These are phyloP conservation scores for Chaenodraco wilsoni DNA, from an alignment of 2,797 vertebrate genomes.

Conservation along the genomic window DNA sequence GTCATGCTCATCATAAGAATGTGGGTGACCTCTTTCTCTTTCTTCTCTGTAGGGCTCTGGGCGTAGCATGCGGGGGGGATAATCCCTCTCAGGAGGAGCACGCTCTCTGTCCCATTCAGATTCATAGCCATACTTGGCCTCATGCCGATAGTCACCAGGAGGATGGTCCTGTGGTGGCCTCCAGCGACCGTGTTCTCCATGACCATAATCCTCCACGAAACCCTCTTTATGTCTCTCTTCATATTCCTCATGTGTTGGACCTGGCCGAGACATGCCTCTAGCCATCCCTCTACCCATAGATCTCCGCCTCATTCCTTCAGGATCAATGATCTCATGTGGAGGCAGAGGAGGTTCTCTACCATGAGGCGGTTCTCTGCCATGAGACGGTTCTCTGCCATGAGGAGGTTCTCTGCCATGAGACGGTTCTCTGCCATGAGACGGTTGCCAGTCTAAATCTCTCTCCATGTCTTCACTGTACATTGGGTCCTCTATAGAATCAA, in stretches of 20 bases:
- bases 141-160: slow-evolving; percentile 82
- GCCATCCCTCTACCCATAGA: slow-evolving; percentile 75
- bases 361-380: slow-evolving; percentile 70
- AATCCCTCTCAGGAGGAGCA: slow-evolving; percentile 73
- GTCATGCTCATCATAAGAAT: slow-evolving; percentile 86
- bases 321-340: slow-evolving; percentile 82
- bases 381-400: slow-evolving; percentile 77
- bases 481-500: slow-evolving; percentile 62
- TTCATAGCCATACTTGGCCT: slow-evolving; percentile 68
- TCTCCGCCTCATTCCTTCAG: slow-evolving; percentile 72
- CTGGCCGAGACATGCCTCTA: slow-evolving; percentile 73
- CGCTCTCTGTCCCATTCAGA: slow-evolving; percentile 87
- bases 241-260: slow-evolving; percentile 79
- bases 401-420: slow-evolving; percentile 80
- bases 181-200: slow-evolving; percentile 83
- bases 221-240: slow-evolving; percentile 78
- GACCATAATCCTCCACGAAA: slow-evolving; percentile 74
- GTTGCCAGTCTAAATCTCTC: slow-evolving; percentile 71
- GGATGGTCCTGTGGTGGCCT: slow-evolving; percentile 82
- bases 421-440: slow-evolving; percentile 78
- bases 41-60: slow-evolving; percentile 89
- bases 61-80: slow-evolving; percentile 81
- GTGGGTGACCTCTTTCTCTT: slow-evolving; percentile 79
- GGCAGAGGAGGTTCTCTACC: slow-evolving; percentile 79
- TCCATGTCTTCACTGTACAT: slow-evolving; percentile 75